Evolutionary conservation across 2,113 vertebrate species (phyloP), one percentile per base, ranked within the genome.

Genomic region (Microcebus murinus): DNA sequence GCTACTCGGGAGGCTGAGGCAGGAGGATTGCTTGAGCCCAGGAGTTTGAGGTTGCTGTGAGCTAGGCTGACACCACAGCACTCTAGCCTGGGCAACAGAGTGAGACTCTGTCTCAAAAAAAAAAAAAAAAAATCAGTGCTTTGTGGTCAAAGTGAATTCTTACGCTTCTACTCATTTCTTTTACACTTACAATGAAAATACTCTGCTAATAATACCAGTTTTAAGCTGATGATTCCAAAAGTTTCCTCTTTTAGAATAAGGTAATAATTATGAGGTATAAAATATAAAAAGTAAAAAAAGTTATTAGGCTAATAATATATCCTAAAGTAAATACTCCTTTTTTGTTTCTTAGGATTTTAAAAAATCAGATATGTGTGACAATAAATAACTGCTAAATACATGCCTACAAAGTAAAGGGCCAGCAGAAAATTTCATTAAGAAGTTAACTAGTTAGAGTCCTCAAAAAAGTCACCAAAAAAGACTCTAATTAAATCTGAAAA

Each of bases 401-500:
- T 3, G 52, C 6, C 42, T 94, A 11, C 17, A 42, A 79, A 52
- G 1, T 48, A 74, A 83, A 97, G 36, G 82, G 29, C 29, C 81
- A 94, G 6, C 13, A 83, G 39, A 27, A 91, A 92, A 39, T 45
- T 87, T 82, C 48, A 87, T 55, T 50, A 91, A 93, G 21, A 27
- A 96, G 92, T 18, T 55, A 94, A 89, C 74, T 10, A 48, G 55
- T 57, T 57, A 82, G 2, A 82, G 18, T 65, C 23, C 71, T 34
- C 4, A 70, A 90, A 84, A 87, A 85, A 89, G 8, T 57, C 23
- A 77, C 29, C 4, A 70, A 92, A 85, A 87, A 85, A 89, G 12
- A 45, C 63, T 86, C 90, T 79, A 95, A 73, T 82, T 79, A 93
- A 73, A 83, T 73, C 39, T 79, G 50, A 94, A 86, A 57, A 89